These are phyloP conservation scores for Aspidiotus destructor DNA, from an alignment of 2,888 invertebrate species.

Conservation along the genomic window DNA sequence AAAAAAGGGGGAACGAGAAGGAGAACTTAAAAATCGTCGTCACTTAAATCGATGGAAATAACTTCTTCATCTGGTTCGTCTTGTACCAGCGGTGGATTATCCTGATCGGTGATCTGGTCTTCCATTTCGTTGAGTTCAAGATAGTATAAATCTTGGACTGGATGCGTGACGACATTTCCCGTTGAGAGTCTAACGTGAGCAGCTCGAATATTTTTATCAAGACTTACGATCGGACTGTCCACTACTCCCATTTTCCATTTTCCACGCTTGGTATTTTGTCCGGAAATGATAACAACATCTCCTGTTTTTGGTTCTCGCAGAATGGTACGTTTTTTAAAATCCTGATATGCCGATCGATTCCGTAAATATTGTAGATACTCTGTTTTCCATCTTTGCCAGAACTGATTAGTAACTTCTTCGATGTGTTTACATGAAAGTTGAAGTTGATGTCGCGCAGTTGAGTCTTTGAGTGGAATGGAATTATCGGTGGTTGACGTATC, in stretches of 20 bases:
- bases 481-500: too few relatives aligned
- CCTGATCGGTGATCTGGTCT: too few relatives aligned
- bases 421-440: not conserved
- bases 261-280: not conserved
- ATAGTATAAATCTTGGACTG: not conserved
- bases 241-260: not conserved
- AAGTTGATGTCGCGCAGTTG: not conserved
- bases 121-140: not conserved
- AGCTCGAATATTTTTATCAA: not conserved
- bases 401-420: not conserved
- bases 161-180: not conserved
- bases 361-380: not conserved
- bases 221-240: not conserved
- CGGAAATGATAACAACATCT: not conserved
- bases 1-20: not conserved
- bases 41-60: not conserved
- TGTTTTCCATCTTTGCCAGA: not conserved
- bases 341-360: too few relatives aligned
- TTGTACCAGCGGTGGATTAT: not conserved
- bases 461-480: too few relatives aligned
- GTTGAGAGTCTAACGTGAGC: not conserved
- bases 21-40: not conserved
- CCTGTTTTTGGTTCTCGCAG: not conserved
- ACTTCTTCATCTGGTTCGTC: not conserved
- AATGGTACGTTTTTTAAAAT: not conserved